Percentiles rank a stretch among this genome's conserved stretches.
Conservation (phyloP, 2,113 vertebrate genomes). For the Epinephelus lanceolatus region DNA sequence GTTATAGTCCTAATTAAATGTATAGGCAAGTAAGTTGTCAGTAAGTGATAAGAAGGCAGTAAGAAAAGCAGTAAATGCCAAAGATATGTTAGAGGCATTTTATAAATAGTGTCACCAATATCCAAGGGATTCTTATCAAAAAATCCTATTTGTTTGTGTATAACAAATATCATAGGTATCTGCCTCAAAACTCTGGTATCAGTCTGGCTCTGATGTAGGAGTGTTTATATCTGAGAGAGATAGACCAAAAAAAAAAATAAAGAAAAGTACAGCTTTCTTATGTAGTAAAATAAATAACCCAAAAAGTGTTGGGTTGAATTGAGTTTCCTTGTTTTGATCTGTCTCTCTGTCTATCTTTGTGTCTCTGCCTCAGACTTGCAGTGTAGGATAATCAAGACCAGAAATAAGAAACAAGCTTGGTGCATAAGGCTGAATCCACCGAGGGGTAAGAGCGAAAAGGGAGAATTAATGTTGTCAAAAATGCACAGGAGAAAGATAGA, state of each 20-base stretch:
- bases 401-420: conserved; percentile 34
- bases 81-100: neutral
- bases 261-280: neutral
- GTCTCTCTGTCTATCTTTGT: neutral
- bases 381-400: conserved; percentile 26
- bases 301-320: conserved; percentile 1
- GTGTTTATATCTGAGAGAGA: neutral
- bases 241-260: neutral
- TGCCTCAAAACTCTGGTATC: neutral
- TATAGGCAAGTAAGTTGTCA: neutral
- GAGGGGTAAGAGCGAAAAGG: neutral
- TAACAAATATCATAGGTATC: neutral
- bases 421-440: conserved; percentile 16
- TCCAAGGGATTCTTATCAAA: neutral
- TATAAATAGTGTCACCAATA: neutral
- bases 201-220: neutral
- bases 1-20: neutral
- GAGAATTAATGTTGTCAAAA: conserved; percentile 50
- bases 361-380: conserved; percentile 13
- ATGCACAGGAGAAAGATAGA: conserved; percentile 38
- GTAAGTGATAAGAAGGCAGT: neutral
- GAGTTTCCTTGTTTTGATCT: conserved; percentile 32
- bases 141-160: neutral
- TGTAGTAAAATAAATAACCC: conserved; percentile 10
- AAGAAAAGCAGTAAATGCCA: neutral